Conservation (phyloP, 1,140 invertebrate species). For the Dryas iulia region DNA sequence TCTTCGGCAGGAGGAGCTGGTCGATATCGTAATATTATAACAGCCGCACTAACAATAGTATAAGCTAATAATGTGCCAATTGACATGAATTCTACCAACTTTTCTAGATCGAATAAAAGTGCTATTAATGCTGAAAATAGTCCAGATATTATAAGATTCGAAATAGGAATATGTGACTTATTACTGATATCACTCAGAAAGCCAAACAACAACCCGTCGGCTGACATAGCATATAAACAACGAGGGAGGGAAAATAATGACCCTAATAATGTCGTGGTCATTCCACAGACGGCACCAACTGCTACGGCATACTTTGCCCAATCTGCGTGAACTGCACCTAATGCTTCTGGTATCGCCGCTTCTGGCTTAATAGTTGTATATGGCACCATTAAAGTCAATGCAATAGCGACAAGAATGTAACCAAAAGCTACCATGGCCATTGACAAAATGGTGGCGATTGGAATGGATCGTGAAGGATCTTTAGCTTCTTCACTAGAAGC, state of each 20-base stretch:
- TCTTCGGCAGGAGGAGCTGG: conserved; percentile 80
- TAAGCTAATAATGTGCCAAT: conserved; percentile 95
- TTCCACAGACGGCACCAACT: conserved; percentile 93
- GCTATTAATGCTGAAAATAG: conserved; percentile 89
- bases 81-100: conserved; percentile 96
- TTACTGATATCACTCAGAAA: conserved; percentile 88
- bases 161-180: conserved; percentile 90
- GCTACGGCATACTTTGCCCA: conserved; percentile 95
- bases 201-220: conserved; percentile 91
- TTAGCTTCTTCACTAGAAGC: conserved; percentile 93
- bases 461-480: conserved; percentile 89
- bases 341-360: conserved; percentile 92
- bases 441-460: conserved; percentile 89
- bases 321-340: conserved; percentile 85
- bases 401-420: conserved; percentile 90
- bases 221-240: conserved; percentile 94
- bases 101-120: conserved; percentile 92
- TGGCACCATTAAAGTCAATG: conserved; percentile 92
- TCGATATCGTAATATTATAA: conserved; percentile 91
- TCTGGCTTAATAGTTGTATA: conserved; percentile 87
- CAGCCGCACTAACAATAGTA: conserved; percentile 93
- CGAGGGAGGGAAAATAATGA: conserved; percentile 91
- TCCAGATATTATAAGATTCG: conserved; percentile 90
- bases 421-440: conserved; percentile 89
- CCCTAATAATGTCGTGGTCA: conserved; percentile 93